phyloP scores from a whole-genome alignment of 2,797 vertebrate genomes.

The Aeoliscus strigatus region DNA sequence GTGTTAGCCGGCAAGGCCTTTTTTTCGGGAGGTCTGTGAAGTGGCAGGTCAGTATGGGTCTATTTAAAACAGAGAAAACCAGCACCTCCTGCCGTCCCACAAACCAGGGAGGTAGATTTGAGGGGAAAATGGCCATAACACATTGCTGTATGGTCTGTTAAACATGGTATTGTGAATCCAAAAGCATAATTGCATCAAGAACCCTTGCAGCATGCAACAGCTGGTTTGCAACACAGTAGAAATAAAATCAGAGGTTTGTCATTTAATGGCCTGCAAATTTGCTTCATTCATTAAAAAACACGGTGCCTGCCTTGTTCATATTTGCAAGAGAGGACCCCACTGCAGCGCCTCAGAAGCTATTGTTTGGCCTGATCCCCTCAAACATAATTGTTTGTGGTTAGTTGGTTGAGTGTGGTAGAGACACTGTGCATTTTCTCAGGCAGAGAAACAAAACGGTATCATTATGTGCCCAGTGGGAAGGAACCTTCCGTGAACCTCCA shows the following conservation, averaged over 20 bases:
- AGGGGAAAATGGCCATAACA: constrained; percentile 51
- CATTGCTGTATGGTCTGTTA: constrained; percentile 30
- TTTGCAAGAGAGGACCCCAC: constrained; percentile 37
- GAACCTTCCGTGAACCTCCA: constrained; percentile 63
- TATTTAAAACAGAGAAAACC: constrained; percentile 61
- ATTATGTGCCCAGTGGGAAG: constrained; percentile 75
- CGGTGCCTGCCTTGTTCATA: constrained; percentile 28
- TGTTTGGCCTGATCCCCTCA: constrained; percentile 55
- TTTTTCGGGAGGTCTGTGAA: constrained; percentile 67
- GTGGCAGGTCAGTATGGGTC: constrained; percentile 65
- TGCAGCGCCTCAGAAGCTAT: constrained; percentile 52
- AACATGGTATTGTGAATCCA: constrained; percentile 38
- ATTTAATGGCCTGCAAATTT: constrained; percentile 23
- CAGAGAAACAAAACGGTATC: constrained; percentile 68
- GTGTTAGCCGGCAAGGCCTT: constrained; percentile 54
- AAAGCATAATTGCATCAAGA: constrained; percentile 30
- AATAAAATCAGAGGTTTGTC: constrained; percentile 2
- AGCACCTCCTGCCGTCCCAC: constrained; percentile 58
- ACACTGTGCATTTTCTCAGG: constrained; percentile 71
- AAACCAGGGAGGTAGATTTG: constrained; percentile 35
- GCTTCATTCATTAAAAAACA: constrained; percentile 41
- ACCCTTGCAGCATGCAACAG: too few relatives aligned
- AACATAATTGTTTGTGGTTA: constrained; percentile 68
- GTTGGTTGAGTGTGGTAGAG: constrained; percentile 63
- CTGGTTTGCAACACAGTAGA: too few relatives aligned